A percentile compares a stretch with the other conserved stretches of the same genome.
Evolutionary conservation across 1,140 invertebrate species (phyloP).

Genomic region (Caerostris extrusa): DNA sequence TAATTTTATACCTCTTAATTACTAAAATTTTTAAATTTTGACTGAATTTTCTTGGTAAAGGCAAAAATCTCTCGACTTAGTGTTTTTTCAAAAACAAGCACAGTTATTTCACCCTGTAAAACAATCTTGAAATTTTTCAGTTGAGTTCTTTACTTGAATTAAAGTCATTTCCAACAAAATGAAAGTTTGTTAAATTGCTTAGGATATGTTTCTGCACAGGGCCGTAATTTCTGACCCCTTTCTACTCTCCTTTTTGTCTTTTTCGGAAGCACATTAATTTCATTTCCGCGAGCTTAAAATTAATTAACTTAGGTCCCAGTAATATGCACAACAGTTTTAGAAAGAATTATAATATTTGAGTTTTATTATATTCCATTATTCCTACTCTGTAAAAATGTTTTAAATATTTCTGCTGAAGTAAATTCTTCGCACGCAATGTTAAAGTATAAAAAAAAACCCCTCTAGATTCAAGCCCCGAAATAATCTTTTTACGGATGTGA

Average conservation of each 20-base stretch:
- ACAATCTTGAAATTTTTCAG: not conserved
- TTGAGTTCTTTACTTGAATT: not conserved
- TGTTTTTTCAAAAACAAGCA: no score
- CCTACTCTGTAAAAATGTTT: not conserved
- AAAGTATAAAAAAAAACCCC: not conserved
- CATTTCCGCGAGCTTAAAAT: conserved; percentile 25
- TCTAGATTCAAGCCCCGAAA: not conserved
- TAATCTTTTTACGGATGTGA: not conserved
- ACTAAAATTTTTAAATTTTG: no score
- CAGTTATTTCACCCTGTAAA: not conserved
- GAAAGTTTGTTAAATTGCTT: not conserved
- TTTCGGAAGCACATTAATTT: conserved; percentile 33
- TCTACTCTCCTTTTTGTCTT: conserved; percentile 1
- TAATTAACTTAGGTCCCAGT: conserved; percentile 30
- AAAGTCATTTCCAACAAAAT: not conserved
- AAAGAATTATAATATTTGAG: conserved; percentile 28
- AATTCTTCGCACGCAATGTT: conserved; percentile 11
- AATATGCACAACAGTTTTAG: conserved; percentile 9
- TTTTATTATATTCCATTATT: conserved; percentile 23
- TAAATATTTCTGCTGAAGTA: conserved; percentile 5
- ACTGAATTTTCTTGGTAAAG: no score
- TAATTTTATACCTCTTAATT: no score
- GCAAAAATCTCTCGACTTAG: no score
- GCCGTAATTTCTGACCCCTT: not conserved
- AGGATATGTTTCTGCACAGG: not conserved